Base-by-base conservation (phyloP, 1,140 invertebrate species). In the Drosophila sproati region DNA sequence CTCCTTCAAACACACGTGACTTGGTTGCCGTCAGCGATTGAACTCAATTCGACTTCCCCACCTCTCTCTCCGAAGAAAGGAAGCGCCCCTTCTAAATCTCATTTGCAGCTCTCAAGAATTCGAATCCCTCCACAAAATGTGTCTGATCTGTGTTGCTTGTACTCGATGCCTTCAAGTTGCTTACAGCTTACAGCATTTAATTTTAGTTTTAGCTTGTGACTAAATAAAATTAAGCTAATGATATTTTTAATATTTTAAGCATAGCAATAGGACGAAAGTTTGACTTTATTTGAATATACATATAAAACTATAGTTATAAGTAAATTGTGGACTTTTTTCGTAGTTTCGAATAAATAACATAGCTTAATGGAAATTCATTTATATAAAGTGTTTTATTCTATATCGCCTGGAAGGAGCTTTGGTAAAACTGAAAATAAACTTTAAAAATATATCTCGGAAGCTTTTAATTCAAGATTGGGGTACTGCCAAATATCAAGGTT, bases 21-120 rank as follows among this genome's bases (percentile, higher is more conserved):
- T 56, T 89, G 69, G 85, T 89, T 37, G 81, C 85, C 47, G 85
- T 89, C 57, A 90, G 71, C 86, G 85, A 89, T 77, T 89, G 71
- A 88, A 51, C 39, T 12, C 5, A 28, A 4, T 20, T 20, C 29
- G 8, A 32, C 48, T 34, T 45, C 51, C 56, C 43, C 28, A n/a
- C n/a, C 45, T 34, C 20, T 20, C 20, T 20, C 20, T 32, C 7
- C 32, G 31, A 4, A 20, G 32, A 69, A 7, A n/a, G 10, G 43
- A 41, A 50, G 37, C 32, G 28, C 3, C 39, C 29, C 47, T 39
- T 51, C 29, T 48, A 28, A 89, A 88, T 88, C 85, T 88, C 85
- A 89, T 69, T 69, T 68, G 83, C 79, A 76, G 78, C 81, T 85
- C 81, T 85, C 73, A 80, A 59, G 54, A 66, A 72, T 63, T 76